Evolutionary conservation across 2,888 invertebrate genomes (phyloP).

Genomic region (Cheilosia soror): DNA sequence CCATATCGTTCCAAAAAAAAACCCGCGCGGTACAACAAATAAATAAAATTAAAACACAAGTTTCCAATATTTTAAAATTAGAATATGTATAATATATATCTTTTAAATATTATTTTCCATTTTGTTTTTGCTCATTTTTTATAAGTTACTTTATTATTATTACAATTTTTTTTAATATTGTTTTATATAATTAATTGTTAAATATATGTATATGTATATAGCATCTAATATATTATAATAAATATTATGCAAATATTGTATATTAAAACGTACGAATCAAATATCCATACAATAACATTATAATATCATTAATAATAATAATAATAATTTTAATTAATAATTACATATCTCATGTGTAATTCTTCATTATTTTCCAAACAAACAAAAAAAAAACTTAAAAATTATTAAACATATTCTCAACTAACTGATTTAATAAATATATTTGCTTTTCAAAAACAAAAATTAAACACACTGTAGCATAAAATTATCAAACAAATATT

Average conservation of each 20-base stretch:
- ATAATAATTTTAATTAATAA: conserved; percentile 33
- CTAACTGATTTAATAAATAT: conserved; percentile 26
- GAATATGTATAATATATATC: conserved; percentile 52
- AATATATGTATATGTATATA: conserved; percentile 65
- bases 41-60: background rate
- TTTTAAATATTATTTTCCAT: conserved; percentile 39
- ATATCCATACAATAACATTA: conserved; percentile 64
- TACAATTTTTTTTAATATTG: conserved; percentile 61
- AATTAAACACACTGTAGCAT: conserved; percentile 6
- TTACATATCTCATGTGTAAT: conserved; percentile 41
- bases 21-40: too few relatives aligned
- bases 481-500: conserved; percentile 24
- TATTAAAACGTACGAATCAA: conserved; percentile 67
- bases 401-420: conserved; percentile 1
- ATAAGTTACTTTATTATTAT: conserved; percentile 49
- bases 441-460: conserved; percentile 9
- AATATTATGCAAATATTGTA: conserved; percentile 74
- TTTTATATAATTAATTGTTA: conserved; percentile 49
- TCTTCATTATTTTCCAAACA: conserved; percentile 1
- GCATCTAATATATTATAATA: conserved; percentile 73
- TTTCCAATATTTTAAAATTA: conserved; percentile 60
- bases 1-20: background rate
- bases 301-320: conserved; percentile 59
- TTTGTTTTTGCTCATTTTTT: conserved; percentile 55
- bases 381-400: conserved; percentile 20